These are phyloP conservation scores for Gymnopithys bicolor DNA, from an alignment of 2,797 vertebrate species.

Conservation along the genomic window DNA sequence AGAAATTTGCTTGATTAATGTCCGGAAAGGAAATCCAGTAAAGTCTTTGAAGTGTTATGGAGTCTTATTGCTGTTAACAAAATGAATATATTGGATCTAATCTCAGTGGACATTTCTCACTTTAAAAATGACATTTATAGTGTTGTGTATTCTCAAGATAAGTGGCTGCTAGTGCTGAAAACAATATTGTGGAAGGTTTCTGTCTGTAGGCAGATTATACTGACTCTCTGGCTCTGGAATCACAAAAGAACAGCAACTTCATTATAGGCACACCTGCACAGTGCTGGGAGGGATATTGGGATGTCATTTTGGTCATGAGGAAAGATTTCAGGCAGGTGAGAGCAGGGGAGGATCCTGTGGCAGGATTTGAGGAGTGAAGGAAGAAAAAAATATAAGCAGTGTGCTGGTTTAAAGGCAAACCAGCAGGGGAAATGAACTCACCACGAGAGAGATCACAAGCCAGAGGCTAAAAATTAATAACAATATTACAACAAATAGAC, in stretches of 20 bases:
- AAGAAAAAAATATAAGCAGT: background rate
- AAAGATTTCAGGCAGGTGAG: background rate
- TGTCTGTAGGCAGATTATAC: background rate
- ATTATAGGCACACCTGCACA: background rate
- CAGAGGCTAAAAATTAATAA: too few species aligned
- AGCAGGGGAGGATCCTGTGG: background rate
- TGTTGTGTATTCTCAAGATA: background rate
- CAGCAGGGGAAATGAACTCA: too few species aligned
- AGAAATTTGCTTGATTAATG: background rate
- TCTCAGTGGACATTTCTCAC: accelerated
- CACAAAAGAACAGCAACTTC: background rate
- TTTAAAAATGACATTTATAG: background rate
- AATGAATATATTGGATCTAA: background rate
- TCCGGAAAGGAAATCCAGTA: background rate
- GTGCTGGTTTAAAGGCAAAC: too few species aligned
- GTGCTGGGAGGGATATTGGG: background rate
- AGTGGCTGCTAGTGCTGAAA: background rate
- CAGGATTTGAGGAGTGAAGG: background rate
- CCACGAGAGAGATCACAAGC: too few species aligned
- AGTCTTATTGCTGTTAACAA: background rate
- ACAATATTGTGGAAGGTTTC: background rate
- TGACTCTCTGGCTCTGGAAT: background rate
- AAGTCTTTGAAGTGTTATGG: background rate
- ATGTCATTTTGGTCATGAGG: background rate
- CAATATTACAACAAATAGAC: too few species aligned